phyloP scores from a whole-genome alignment of 2,888 invertebrate species.

The Drosophila koepferae region DNA sequence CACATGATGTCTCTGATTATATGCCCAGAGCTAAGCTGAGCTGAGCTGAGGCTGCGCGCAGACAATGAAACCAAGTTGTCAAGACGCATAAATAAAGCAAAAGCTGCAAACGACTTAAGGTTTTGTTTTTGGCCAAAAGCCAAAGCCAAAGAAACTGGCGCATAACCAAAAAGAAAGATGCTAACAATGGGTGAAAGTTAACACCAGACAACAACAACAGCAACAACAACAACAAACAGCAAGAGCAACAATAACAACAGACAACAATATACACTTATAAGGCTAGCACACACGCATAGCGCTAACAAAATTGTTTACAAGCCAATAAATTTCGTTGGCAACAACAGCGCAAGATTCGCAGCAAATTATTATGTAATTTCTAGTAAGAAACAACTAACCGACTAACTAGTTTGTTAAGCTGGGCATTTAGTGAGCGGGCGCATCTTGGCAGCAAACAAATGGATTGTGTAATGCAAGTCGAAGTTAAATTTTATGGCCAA shows the following conservation, averaged over 20 bases:
- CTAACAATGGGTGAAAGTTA: slow-evolving; percentile 80
- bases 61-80: slow-evolving; percentile 52
- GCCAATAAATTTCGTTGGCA: slow-evolving; percentile 53
- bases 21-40: slow-evolving; percentile 9
- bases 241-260: background rate
- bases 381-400: background rate
- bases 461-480: slow-evolving; percentile 58
- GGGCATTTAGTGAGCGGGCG: slow-evolving; percentile 51
- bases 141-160: slow-evolving; percentile 60
- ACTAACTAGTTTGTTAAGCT: background rate
- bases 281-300: slow-evolving; percentile 17
- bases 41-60: slow-evolving; percentile 23
- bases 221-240: background rate
- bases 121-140: slow-evolving; percentile 23
- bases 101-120: slow-evolving; percentile 12
- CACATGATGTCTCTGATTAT: slow-evolving; percentile 11
- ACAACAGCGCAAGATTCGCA: slow-evolving; percentile 24
- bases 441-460: slow-evolving; percentile 32
- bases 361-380: slow-evolving; percentile 50
- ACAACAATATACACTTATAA: slow-evolving; percentile 9
- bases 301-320: slow-evolving; percentile 61
- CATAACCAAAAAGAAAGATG: slow-evolving; percentile 75
- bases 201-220: slow-evolving; percentile 37
- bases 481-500: slow-evolving; percentile 44
- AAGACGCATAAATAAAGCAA: slow-evolving; percentile 29